Conservation (phyloP, 2,797 vertebrate genomes). For the Emydoidea blandingii region DNA sequence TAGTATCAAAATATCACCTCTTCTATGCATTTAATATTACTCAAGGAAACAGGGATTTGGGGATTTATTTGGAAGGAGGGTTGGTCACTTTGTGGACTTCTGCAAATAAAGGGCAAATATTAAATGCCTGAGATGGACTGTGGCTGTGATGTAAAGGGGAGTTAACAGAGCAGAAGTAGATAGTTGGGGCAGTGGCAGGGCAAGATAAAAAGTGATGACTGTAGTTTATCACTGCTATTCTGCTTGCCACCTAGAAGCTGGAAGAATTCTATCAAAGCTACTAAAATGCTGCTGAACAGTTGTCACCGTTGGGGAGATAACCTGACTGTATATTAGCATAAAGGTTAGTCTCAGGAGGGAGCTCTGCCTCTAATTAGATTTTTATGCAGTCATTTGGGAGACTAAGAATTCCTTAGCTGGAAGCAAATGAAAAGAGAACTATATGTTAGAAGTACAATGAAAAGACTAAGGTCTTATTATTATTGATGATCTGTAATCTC, state of each 20-base stretch:
- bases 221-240: neutral
- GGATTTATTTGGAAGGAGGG: neutral
- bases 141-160: slow-evolving; percentile 9
- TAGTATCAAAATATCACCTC: neutral
- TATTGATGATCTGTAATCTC: neutral
- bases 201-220: neutral
- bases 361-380: neutral
- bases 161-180: neutral
- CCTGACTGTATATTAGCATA: neutral
- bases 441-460: neutral
- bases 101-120: neutral
- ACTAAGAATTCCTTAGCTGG: neutral
- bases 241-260: neutral
- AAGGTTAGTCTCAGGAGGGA: neutral
- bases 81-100: neutral
- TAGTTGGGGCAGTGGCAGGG: neutral
- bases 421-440: neutral
- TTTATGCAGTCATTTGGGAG: neutral
- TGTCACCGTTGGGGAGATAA: neutral
- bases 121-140: neutral
- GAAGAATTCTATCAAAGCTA: neutral
- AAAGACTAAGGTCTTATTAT: neutral
- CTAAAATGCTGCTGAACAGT: neutral
- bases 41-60: fast-evolving
- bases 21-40: neutral